Conservation (phyloP, 1,140 invertebrate species). For the Drosophila kohkoa region DNA sequence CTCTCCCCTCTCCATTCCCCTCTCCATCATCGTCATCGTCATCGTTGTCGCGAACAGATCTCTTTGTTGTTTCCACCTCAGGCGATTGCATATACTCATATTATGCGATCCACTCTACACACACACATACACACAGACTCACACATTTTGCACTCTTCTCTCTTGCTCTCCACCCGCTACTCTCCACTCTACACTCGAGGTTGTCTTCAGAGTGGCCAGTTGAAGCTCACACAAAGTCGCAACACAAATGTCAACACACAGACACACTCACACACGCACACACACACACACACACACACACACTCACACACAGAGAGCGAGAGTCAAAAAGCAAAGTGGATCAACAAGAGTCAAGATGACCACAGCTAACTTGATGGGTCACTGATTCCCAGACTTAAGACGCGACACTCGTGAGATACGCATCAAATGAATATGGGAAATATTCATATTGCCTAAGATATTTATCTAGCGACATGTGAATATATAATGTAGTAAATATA, state of each 20-base stretch:
- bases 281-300: too few species aligned
- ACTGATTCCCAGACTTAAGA: constrained; percentile 15
- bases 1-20: not conserved
- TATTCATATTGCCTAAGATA: not conserved
- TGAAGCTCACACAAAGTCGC: constrained; percentile 2
- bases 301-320: too few species aligned
- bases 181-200: constrained; percentile 8
- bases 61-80: constrained; percentile 69
- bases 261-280: too few species aligned
- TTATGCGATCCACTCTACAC: constrained; percentile 46
- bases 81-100: constrained; percentile 62
- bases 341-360: constrained; percentile 16
- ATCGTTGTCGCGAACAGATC: constrained; percentile 71
- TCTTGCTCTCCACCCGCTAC: not conserved
- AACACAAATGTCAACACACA: constrained; percentile 36
- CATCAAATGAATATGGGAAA: not conserved
- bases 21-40: not conserved
- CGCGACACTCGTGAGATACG: constrained; percentile 10
- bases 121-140: not conserved
- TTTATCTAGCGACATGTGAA: too few species aligned
- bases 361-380: constrained; percentile 35
- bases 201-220: constrained; percentile 17
- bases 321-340: constrained; percentile 22
- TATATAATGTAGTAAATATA: too few species aligned
- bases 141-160: not conserved